phyloP scores from a whole-genome alignment of 2,797 vertebrate genomes.

The Euphonia xanthogaster region DNA sequence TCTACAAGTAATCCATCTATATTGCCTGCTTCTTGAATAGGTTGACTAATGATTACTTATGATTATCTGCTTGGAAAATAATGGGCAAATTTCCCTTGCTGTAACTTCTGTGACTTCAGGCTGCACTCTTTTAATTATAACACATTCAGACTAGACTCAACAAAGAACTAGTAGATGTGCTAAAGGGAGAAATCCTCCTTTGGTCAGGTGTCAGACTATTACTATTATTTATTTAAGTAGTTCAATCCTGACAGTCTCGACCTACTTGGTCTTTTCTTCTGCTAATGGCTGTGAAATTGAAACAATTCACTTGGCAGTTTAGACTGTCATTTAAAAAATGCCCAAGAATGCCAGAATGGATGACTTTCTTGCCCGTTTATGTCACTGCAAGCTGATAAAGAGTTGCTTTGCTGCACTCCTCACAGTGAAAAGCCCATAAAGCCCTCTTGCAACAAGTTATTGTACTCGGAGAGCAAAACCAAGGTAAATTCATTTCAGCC shows the following conservation, averaged over 20 bases:
- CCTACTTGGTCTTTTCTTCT: slow-evolving; percentile 44
- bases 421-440: neutral
- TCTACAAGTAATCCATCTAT: slow-evolving; percentile 27
- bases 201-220: slow-evolving; percentile 10
- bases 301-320: slow-evolving; percentile 51
- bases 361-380: slow-evolving; percentile 14
- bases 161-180: neutral
- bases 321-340: slow-evolving; percentile 17
- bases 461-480: neutral
- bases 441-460: neutral
- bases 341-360: neutral
- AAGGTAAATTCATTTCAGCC: slow-evolving; percentile 1
- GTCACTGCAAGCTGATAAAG: slow-evolving; percentile 9
- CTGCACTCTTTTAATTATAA: slow-evolving; percentile 30
- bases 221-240: slow-evolving; percentile 58
- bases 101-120: slow-evolving; percentile 2
- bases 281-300: slow-evolving; percentile 47
- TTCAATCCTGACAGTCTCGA: slow-evolving; percentile 9
- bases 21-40: slow-evolving; percentile 19
- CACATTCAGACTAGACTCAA: neutral
- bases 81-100: slow-evolving; percentile 34
- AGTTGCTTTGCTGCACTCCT: neutral
- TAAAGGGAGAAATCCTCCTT: slow-evolving; percentile 14
- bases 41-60: slow-evolving; percentile 43
- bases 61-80: slow-evolving; percentile 37